Evolutionary conservation across 2,797 vertebrate species (phyloP).

Genomic region (Argya squamiceps): DNA sequence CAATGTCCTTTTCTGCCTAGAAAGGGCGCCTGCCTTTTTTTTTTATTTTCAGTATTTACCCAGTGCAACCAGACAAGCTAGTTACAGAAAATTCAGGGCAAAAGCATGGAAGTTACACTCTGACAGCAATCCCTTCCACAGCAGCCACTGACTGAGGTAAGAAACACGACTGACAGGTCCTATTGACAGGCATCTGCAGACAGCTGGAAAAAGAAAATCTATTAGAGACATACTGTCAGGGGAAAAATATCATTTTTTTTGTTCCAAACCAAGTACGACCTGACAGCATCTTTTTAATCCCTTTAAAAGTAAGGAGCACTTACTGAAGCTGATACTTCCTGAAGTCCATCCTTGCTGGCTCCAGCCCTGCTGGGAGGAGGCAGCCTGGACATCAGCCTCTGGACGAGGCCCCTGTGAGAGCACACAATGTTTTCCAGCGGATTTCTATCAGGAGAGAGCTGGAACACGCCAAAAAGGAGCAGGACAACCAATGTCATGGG

Average conservation of each 20-base stretch:
- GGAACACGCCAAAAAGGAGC: neutral
- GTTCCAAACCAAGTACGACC: neutral
- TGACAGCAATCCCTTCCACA: neutral
- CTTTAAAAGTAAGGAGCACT: neutral
- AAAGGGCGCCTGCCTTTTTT: rapidly evolving
- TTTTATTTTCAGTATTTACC: neutral
- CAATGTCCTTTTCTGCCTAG: neutral
- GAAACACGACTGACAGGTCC: neutral
- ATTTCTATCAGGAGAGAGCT: neutral
- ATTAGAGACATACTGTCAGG: neutral
- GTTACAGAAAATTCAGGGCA: neutral
- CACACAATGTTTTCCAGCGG: neutral
- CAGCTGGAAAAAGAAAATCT: neutral
- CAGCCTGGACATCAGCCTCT: neutral
- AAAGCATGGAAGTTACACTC: neutral
- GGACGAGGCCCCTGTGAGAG: neutral
- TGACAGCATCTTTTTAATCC: slow-evolving; percentile 1
- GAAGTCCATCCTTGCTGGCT: neutral
- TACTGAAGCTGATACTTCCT: neutral
- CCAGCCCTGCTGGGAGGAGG: slow-evolving; percentile 2
- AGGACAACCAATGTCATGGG: neutral
- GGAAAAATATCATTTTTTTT: neutral
- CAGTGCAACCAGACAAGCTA: neutral
- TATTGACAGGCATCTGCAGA: neutral
- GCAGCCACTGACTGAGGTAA: neutral